These are phyloP conservation scores for Protonibea diacanthus DNA, from an alignment of 2,797 vertebrate genomes.

Conservation along the genomic window DNA sequence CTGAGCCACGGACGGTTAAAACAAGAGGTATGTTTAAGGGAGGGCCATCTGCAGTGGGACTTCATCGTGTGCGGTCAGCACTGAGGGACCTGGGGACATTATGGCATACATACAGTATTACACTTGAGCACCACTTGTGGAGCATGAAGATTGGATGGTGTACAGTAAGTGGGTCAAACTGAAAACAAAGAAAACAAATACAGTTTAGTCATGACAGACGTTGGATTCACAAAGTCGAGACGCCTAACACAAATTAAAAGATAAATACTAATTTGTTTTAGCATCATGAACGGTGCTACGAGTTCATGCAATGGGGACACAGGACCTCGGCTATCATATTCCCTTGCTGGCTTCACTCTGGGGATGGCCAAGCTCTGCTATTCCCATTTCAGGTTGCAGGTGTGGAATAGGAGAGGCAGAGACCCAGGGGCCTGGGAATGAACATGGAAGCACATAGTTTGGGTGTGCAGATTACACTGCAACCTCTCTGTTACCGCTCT, in stretches of 20 bases:
- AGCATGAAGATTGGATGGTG: slow-evolving; percentile 30
- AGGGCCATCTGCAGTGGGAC: slow-evolving; percentile 71
- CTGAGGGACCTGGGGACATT: slow-evolving; percentile 55
- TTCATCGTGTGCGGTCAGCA: slow-evolving; percentile 53
- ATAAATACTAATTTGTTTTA: neutral
- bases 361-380: slow-evolving; percentile 66
- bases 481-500: slow-evolving; percentile 27
- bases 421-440: slow-evolving; percentile 62
- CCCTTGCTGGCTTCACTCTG: slow-evolving; percentile 66
- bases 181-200: neutral
- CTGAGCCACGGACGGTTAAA: slow-evolving; percentile 67
- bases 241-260: neutral
- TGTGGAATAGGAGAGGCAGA: slow-evolving; percentile 73
- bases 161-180: slow-evolving; percentile 36
- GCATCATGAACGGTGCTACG: slow-evolving; percentile 8
- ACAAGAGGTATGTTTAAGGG: slow-evolving; percentile 37
- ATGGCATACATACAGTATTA: slow-evolving; percentile 50
- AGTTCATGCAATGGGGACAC: slow-evolving; percentile 23
- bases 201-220: neutral
- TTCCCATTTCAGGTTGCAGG: slow-evolving; percentile 82
- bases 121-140: slow-evolving; percentile 53
- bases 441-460: slow-evolving; percentile 29
- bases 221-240: neutral
- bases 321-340: slow-evolving; percentile 58
- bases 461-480: slow-evolving; percentile 36